Percentiles rank a stretch among this genome's conserved stretches.
phyloP scores from a whole-genome alignment of 1,140 invertebrate genomes.

The Ips typographus region DNA sequence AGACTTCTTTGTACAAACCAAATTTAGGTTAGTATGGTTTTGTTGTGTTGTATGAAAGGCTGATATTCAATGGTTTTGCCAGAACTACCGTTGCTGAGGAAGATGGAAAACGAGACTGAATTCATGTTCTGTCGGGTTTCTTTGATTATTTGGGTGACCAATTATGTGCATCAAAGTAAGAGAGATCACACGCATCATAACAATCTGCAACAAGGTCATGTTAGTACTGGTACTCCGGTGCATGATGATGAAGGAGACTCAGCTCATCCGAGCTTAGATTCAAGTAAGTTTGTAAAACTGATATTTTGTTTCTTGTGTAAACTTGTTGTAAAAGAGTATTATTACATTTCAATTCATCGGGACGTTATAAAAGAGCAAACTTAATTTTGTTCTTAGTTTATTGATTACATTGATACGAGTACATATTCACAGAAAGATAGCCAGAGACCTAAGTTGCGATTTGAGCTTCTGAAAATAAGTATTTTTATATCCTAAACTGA shows the following conservation, averaged over 20 bases:
- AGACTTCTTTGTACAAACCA: constrained; percentile 85
- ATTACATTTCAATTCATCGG: no score
- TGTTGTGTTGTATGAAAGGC: no score
- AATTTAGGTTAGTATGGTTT: constrained; percentile 64
- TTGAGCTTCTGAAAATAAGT: no score
- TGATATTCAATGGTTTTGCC: not conserved
- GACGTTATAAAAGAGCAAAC: no score
- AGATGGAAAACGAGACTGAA: constrained; percentile 64
- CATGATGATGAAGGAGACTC: constrained; percentile 49
- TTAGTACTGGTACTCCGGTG: not conserved
- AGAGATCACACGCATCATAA: constrained; percentile 26
- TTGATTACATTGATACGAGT: no score
- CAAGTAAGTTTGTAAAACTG: constrained; percentile 41
- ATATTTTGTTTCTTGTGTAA: not conserved
- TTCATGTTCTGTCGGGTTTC: constrained; percentile 75
- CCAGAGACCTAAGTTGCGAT: no score
- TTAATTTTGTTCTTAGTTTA: no score
- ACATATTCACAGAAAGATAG: no score
- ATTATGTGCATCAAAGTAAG: constrained; percentile 67
- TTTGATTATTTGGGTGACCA: constrained; percentile 87
- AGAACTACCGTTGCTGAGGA: constrained; percentile 61
- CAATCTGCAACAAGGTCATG: not conserved
- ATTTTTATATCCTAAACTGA: no score
- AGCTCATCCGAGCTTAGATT: constrained; percentile 48
- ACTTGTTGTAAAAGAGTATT: not conserved